Percentiles rank a stretch among this genome's conserved stretches.
phyloP scores from a whole-genome alignment of 2,797 vertebrate species.

The Apogon talboti region DNA sequence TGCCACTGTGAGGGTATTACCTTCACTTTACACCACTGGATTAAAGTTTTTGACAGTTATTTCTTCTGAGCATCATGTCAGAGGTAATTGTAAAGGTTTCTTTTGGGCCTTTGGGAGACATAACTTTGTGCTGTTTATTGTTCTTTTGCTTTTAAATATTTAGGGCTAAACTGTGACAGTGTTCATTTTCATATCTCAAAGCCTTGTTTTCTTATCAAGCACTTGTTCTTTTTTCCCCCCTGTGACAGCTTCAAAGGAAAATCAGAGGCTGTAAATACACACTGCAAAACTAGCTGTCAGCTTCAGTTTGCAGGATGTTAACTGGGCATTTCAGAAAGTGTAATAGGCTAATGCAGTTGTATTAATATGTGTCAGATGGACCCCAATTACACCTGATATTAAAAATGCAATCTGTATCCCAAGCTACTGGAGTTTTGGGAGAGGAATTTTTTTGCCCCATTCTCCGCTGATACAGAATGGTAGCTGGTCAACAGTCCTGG shows the following conservation, averaged over 20 bases:
- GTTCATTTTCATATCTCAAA: neutral
- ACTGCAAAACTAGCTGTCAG: neutral
- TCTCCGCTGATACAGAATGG: too few relatives aligned
- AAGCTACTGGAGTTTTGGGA: too few relatives aligned
- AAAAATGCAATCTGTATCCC: too few relatives aligned
- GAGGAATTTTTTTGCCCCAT: too few relatives aligned
- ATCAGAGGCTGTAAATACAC: neutral
- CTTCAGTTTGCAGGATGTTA: neutral
- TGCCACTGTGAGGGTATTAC: neutral
- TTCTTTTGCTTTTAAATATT: neutral
- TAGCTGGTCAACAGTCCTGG: too few relatives aligned
- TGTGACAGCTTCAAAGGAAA: neutral
- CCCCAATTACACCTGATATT: too few relatives aligned
- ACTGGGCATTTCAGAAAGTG: constrained; percentile 1
- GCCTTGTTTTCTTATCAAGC: neutral
- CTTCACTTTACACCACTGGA: too few relatives aligned
- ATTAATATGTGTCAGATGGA: too few relatives aligned
- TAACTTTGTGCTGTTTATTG: neutral
- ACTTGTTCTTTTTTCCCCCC: neutral
- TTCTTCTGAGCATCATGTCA: neutral
- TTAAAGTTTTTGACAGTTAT: too few relatives aligned
- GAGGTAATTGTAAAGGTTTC: neutral
- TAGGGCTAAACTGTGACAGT: neutral
- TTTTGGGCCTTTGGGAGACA: neutral
- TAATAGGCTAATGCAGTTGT: neutral